Evolutionary conservation across 2,797 vertebrate species (phyloP), one percentile per base, ranked within the genome.

Genomic region (Dicrostonyx torquatus): DNA sequence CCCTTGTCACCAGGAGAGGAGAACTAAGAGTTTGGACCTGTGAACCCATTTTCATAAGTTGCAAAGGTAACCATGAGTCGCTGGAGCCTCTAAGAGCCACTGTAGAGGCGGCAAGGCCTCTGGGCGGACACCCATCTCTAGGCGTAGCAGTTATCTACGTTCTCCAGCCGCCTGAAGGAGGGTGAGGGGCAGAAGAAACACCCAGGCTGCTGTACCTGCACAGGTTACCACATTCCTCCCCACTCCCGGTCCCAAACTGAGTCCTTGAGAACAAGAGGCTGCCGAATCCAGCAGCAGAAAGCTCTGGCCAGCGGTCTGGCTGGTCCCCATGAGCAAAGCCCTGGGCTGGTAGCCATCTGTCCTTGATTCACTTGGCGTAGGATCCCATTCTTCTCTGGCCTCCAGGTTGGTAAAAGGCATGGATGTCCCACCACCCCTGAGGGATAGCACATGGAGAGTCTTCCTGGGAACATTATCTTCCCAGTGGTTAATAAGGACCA

Each of bases 391-490:
- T 31, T 43, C 40, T 43, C 48, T 53, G 6, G 43, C 12, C 22
- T 40, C 11, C 14, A 31, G 31, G 3, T 11, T 64, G 6, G 40
- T 75, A 11, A 53, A 40, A 29, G 55, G 0, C 3, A 11, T 2
- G 26, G 40, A 45, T 26, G 64, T 3, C n/a, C 68, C 2, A 29
- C 22, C 10, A 22, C 26, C 48, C 18, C 80, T 8, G 5, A 13
- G 0, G 26, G 2, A 29, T 20, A 45, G n/a, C 8, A 5, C 5
- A 10, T 0, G 6, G 17, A 18, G 37, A 5, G 13, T 40, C 5
- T 78, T 50, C 40, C 15, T 40, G 58, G 48, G 73, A 82, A 4
- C 26, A 0, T 3, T 3, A 0, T n/a, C 50, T 75, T 84, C 15
- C 3, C 40, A 5, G 10, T 11, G 9, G 29, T 9, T 66, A 10